Conservation (phyloP, 2,113 vertebrate species). For the Probosciger aterrimus region DNA sequence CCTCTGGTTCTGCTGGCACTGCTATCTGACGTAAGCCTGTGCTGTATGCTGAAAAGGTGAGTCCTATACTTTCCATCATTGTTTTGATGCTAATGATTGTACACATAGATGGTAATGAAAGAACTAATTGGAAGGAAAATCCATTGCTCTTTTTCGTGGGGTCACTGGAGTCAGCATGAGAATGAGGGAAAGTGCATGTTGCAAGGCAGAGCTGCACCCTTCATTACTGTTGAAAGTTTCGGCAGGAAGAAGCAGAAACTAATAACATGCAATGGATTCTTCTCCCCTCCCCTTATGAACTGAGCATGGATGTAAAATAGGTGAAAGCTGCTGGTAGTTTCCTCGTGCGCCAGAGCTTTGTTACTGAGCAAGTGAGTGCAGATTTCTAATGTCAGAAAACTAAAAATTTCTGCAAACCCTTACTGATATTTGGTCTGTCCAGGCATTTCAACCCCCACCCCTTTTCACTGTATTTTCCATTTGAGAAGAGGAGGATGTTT, state of each 20-base stretch:
- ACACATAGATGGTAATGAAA: not conserved
- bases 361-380: not conserved
- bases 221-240: not conserved
- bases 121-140: not conserved
- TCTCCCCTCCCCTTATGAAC: not conserved
- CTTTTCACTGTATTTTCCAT: not conserved
- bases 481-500: not conserved
- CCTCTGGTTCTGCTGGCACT: not conserved
- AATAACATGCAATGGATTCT: not conserved
- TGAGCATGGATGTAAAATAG: not conserved
- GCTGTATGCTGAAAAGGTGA: not conserved
- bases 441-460: rapidly evolving
- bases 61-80: not conserved
- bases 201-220: not conserved
- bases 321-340: not conserved
- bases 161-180: not conserved
- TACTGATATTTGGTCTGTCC: not conserved
- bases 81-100: not conserved
- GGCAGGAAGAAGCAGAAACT: not conserved
- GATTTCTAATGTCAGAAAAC: not conserved
- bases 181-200: not conserved
- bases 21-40: not conserved
- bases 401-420: not conserved
- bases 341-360: not conserved
- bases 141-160: not conserved